Evolutionary conservation across 2,797 vertebrate genomes (phyloP), one percentile per base, ranked within the genome.

Genomic region (Phoxinus dragarum): DNA sequence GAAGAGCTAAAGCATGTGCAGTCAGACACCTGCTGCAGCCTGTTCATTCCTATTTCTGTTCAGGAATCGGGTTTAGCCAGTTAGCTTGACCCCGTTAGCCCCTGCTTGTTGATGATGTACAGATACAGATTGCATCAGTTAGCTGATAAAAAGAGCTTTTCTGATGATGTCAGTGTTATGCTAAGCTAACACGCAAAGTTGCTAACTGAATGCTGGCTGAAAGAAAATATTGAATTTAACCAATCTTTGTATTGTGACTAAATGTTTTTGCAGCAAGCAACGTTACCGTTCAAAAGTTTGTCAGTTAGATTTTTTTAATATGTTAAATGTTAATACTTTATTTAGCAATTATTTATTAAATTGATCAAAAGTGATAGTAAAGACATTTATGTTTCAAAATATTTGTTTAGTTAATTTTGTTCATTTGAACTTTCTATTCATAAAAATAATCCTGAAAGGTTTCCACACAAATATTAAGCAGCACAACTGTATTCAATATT

Each of bases 1-100:
- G 86, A 91, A 84, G 89, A 92, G 87, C 87, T 81, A 31, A 61
- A 86, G 74, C 42, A 66, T 76, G 80, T 74, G 67, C 77, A 82
- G 88, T 90, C 91, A 91, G 86, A 86, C 90, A 86, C 56, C 85
- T 92, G 89, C 88, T 89, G 85, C 5, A 81, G 47, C 44, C 67
- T 71, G 66, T 59, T 84, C 38, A 47, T 78, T 42, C 8, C 74
- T 56, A 44, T 47, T 6, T 44, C 72, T 66, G 27, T 21, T 9
- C 40, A n/a, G 34, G 52, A 56, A 66, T 36, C 40, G 54, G 11
- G 19, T 80, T 80, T 47, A 67, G 11, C 61, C 23, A 5, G 49
- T 64, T 64, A 78, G 56, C 23, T 44, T 78, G n/a, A 27, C 4
- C 74, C 34, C 1, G 5, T 40, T 14, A n/a, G 61, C 78, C 78